A percentile compares a stretch with the other conserved stretches of the same genome.
These are phyloP conservation scores for Phaonia tiefii DNA, from an alignment of 2,888 invertebrate genomes.

Conservation along the genomic window DNA sequence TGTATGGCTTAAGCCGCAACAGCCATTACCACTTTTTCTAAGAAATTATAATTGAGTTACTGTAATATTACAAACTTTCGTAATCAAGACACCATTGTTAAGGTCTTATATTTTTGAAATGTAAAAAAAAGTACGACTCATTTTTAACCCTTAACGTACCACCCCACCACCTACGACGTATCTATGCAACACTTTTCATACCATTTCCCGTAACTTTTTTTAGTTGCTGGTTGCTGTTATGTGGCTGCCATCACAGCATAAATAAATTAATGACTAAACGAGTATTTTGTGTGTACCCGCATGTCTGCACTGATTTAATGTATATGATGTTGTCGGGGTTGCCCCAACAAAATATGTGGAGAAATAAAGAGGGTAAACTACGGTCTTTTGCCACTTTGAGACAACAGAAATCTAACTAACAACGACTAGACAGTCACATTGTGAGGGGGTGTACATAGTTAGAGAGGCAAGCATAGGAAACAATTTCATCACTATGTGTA, in stretches of 20 bases:
- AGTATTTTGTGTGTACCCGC: conserved; percentile 64
- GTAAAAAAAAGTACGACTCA: conserved; percentile 1
- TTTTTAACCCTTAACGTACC: conserved; percentile 23
- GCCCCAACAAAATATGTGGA: too few relatives aligned
- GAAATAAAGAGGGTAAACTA: conserved; percentile 10
- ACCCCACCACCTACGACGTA: not conserved
- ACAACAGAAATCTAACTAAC: not conserved
- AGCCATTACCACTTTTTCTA: conserved; percentile 1
- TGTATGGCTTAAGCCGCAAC: too few relatives aligned
- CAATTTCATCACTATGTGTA: conserved; percentile 49
- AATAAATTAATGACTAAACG: conserved; percentile 67
- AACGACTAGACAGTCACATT: conserved; percentile 55
- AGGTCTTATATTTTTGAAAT: not conserved
- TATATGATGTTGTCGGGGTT: conserved; percentile 31
- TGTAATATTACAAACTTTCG: conserved; percentile 7
- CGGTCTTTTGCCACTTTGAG: not conserved
- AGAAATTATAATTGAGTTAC: conserved; percentile 16
- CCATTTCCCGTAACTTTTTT: not conserved
- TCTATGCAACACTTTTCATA: conserved; percentile 37
- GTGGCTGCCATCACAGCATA: conserved; percentile 50
- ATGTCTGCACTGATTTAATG: conserved; percentile 66
- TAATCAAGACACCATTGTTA: conserved; percentile 8
- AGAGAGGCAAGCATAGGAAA: not conserved
- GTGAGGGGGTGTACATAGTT: not conserved
- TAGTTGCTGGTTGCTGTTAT: conserved; percentile 9